Base-by-base conservation (phyloP, 2,888 invertebrate species). In the Drosophila niveifrons region DNA sequence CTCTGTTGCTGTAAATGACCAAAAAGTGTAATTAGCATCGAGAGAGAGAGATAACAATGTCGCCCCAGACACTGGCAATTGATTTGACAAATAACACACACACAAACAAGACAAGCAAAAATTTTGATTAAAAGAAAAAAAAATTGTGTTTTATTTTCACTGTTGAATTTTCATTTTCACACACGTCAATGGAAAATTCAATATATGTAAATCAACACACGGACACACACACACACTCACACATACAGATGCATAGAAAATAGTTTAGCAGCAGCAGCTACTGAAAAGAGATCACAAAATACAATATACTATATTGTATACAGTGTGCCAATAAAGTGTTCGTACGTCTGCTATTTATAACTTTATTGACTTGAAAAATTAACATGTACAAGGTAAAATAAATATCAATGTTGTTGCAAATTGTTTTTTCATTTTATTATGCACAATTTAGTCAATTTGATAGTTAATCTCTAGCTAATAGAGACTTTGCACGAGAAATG, bases 131-230 rank as follows among this genome's bases (percentile, higher is more conserved):
- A 58, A 56, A 80, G 62, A 72, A 53, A 41, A 41, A 41, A 13
- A 23, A 44, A 44, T 44, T 31, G 31, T n/a, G 31, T 13, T 15
- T 48, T 44, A 43, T 17, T 55, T 31, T n/a, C 13, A 9, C 69
- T 72, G 65, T 64, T 76, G 71, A 67, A 73, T 73, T 82, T 84
- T 72, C 85, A 81, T 84, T 82, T 85, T 74, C 79, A 66, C 82
- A 64, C 58, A 71, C 69, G 78, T 78, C 79, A 75, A 62, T 75
- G 64, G 53, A 78, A 78, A 74, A 58, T 65, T 78, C 57, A 75
- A 75, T 51, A 44, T 50, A 64, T 44, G 51, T 39, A 62, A 44
- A 59, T 59, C 47, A 29, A 56, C 28, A 13, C 28, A 41, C 6
- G 15, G 36, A 61, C 41, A 47, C 23, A 31, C 15, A 18, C 23